A percentile compares a stretch with the other conserved stretches of the same genome.
Conservation (phyloP, 1,140 invertebrate species). For the Caenorhabditis elegans region DNA sequence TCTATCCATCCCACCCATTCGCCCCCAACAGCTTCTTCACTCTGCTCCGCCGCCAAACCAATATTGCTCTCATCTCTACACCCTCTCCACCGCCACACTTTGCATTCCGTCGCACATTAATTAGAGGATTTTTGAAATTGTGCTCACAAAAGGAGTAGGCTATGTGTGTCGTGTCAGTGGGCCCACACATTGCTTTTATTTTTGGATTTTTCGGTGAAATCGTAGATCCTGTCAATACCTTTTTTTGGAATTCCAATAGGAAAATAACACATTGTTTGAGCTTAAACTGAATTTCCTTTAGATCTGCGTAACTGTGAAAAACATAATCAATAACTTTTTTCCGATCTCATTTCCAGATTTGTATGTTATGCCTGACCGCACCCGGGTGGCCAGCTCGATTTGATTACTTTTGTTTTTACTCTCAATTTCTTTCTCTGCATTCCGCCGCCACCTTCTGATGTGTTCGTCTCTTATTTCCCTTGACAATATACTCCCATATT, state of each 20-base stretch:
- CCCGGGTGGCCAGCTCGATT: neutral
- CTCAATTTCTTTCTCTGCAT: neutral
- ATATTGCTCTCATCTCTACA: neutral
- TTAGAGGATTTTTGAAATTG: conserved; percentile 27
- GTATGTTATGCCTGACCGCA: too few relatives aligned
- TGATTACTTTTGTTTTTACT: conserved; percentile 2
- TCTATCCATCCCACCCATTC: neutral
- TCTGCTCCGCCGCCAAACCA: neutral
- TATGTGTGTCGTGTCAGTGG: neutral
- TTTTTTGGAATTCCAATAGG: too few relatives aligned
- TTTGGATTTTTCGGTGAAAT: neutral
- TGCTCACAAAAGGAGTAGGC: neutral
- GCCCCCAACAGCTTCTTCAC: neutral
- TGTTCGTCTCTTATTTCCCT: too few relatives aligned
- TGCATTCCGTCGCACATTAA: conserved; percentile 22
- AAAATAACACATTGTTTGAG: too few relatives aligned
- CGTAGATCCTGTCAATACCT: too few relatives aligned
- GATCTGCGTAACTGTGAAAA: too few relatives aligned
- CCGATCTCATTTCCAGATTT: neutral
- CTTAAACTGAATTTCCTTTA: too few relatives aligned
- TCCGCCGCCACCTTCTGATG: too few relatives aligned
- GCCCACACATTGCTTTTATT: neutral
- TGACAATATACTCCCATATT: neutral
- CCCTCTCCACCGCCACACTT: neutral
- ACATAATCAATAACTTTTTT: neutral